These are phyloP conservation scores for Calidris pugnax DNA, from an alignment of 2,113 vertebrate genomes.

Conservation along the genomic window DNA sequence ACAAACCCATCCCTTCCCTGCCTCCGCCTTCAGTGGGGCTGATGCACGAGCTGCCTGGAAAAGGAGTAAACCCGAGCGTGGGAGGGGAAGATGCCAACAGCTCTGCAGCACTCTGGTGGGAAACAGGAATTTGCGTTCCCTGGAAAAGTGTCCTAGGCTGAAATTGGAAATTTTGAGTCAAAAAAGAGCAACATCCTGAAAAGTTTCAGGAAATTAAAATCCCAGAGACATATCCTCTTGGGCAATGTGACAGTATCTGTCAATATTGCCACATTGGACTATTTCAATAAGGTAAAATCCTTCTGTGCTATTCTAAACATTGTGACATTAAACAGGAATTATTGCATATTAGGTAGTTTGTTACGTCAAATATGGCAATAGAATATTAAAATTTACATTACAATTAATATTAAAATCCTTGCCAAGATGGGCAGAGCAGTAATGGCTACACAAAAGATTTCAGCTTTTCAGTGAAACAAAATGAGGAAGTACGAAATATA, in stretches of 20 bases:
- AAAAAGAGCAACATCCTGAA: neutral
- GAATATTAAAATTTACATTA: neutral
- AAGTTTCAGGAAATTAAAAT: neutral
- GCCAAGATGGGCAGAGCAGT: neutral
- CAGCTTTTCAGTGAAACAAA: neutral
- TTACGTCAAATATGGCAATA: neutral
- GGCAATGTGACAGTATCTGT: neutral
- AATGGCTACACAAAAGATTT: conserved; percentile 2
- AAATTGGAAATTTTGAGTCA: neutral
- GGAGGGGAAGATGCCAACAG: neutral
- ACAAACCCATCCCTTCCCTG: neutral
- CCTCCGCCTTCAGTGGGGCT: rapidly evolving
- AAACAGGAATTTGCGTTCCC: neutral
- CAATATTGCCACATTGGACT: neutral
- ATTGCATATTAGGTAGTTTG: neutral
- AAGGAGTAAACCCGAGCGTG: neutral
- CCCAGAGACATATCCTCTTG: neutral
- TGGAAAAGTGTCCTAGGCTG: neutral
- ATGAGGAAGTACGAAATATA: conserved; percentile 23
- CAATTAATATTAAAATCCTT: neutral
- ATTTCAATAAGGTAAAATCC: neutral
- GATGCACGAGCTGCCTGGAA: neutral
- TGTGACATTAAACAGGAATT: neutral
- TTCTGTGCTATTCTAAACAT: neutral
- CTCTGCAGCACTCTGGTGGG: neutral